A percentile compares a stretch with the other conserved stretches of the same genome.
phyloP scores from a whole-genome alignment of 1,140 invertebrate species.

The Bathynomus jamesi region DNA sequence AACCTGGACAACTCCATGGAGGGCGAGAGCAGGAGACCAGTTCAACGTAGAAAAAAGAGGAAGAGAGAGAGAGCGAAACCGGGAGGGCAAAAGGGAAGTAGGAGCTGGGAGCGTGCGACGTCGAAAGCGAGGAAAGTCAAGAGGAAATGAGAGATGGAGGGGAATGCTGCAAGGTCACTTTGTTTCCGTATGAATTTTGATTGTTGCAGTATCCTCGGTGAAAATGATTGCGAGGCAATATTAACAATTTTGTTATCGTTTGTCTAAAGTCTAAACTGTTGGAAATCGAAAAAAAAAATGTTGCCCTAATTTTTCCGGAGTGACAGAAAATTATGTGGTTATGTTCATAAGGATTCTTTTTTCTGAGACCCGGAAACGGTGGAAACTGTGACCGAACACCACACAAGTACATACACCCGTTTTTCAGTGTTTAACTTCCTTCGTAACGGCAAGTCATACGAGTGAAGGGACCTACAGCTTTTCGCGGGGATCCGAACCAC shows the following conservation, averaged over 20 bases:
- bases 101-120: not conserved
- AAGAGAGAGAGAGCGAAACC: not conserved
- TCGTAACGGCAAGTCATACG: too few species aligned
- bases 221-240: not conserved
- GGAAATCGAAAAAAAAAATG: not conserved
- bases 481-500: too few species aligned
- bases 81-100: not conserved
- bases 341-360: too few species aligned
- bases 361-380: too few species aligned
- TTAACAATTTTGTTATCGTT: not conserved
- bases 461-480: too few species aligned
- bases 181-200: not conserved
- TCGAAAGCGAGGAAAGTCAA: not conserved
- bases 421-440: too few species aligned
- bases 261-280: not conserved
- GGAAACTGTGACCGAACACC: too few species aligned
- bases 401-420: too few species aligned
- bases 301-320: too few species aligned
- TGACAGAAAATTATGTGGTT: too few species aligned
- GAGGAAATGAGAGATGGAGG: not conserved
- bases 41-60: not conserved
- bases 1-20: not conserved
- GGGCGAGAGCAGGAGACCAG: not conserved
- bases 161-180: not conserved
- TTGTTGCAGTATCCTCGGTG: not conserved